phyloP scores from a whole-genome alignment of 2,113 vertebrate genomes.

The Rhinogobius similis region DNA sequence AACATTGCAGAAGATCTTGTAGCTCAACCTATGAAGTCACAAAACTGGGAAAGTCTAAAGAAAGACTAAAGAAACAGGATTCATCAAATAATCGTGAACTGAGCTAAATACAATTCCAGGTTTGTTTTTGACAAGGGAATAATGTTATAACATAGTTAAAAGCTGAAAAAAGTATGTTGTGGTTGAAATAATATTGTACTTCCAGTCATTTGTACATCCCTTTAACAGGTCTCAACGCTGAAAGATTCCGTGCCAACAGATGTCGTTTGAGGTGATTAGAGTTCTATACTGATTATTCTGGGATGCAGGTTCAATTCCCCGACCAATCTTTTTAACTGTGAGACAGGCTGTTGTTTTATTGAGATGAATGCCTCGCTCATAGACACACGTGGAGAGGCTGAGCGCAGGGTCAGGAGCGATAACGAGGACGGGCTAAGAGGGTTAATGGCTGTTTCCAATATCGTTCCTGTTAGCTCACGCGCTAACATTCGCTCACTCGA shows the following conservation, averaged over 20 bases:
- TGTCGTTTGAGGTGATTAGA: conserved; percentile 19
- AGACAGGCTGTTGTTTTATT: conserved; percentile 53
- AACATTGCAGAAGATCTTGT: too few relatives aligned
- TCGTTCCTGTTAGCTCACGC: conserved; percentile 10
- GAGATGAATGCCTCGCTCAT: conserved; percentile 47
- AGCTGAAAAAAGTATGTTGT: too few relatives aligned
- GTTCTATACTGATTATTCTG: conserved; percentile 35
- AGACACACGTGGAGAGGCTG: conserved; percentile 22
- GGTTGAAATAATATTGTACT: too few relatives aligned
- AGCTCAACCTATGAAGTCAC: too few relatives aligned
- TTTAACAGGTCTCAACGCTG: not conserved
- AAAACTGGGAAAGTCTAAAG: too few relatives aligned
- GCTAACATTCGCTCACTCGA: conserved; percentile 7
- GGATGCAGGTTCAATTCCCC: conserved; percentile 44
- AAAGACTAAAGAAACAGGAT: too few relatives aligned
- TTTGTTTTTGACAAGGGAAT: too few relatives aligned
- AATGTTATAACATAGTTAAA: too few relatives aligned
- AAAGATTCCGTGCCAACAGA: not conserved
- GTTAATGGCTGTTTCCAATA: conserved; percentile 68
- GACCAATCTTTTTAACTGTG: conserved; percentile 42
- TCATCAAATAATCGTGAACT: too few relatives aligned
- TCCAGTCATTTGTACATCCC: not conserved
- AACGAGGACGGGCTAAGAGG: conserved; percentile 63
- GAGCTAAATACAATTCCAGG: too few relatives aligned
- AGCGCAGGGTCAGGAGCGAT: conserved; percentile 48